Base-by-base conservation (phyloP, 35 echinoderm and acorn worm genomes). In the Ophioderma brevispina region DNA sequence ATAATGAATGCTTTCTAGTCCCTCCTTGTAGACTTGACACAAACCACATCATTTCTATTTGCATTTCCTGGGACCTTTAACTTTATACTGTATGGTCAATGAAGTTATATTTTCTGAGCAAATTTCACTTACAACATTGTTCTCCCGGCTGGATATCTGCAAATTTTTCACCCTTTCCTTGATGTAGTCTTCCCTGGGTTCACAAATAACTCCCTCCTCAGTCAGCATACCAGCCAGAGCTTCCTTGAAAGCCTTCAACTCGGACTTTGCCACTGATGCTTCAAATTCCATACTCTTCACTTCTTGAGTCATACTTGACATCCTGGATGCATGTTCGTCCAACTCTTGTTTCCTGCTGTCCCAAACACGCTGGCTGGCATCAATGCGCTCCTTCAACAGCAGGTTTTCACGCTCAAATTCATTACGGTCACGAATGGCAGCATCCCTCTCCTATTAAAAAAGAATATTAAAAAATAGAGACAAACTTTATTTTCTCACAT, bases 211-310 rank as follows among this genome's bases (percentile, higher is more conserved):
- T 5, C 49, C 82, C 18, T 46, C 78, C 19, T 91, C 84, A 0
- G 88, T 83, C 38, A 99, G 70, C 4, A 99, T 32, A 31, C 36
- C 52, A 1, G 97, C 97, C 28, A 99, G 64, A 25, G 97, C 87
- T 32, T 99, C 97, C 88, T 95, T 99, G 46, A 99, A 88, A 34
- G 81, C 55, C 55, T 91, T 99, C 28, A 99, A 75, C 34, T 92
- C 93, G 31, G 93, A 87, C 80, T 82, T 78, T 8, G 94, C 97
- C 38, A 99, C 91, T 40, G 95, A 87, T 3, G 94, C 78, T 13
- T 99, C 93, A 86, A 90, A 93, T 80, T 90, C 36, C 35, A 86
- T 35, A 23, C 76, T 89, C 88, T 93, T 95, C 43, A 84, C 59
- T 25, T 95, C 94, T 36, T 93, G 87, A 37, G 63, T 56, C 79